phyloP scores from a whole-genome alignment of 2,113 vertebrate genomes.

The Varanus salvator region DNA sequence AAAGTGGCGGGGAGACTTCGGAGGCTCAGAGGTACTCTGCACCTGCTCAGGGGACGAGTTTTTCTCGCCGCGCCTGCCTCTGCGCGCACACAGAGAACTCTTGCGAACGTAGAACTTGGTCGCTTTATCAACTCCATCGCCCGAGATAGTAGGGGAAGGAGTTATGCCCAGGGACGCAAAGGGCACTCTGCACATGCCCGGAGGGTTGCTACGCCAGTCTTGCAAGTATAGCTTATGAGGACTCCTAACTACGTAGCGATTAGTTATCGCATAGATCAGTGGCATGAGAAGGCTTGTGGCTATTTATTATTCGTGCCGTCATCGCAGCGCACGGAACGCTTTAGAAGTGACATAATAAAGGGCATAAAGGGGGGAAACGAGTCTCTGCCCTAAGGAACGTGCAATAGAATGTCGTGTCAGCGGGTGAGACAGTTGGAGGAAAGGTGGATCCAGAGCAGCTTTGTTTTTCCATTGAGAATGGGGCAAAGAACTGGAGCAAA shows the following conservation, averaged over 20 bases:
- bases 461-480: not conserved
- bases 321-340: not conserved
- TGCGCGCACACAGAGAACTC: not conserved
- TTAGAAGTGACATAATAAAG: not conserved
- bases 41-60: not conserved
- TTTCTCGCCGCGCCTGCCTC: not conserved
- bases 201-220: not conserved
- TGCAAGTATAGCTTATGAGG: not conserved
- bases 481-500: not conserved
- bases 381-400: not conserved
- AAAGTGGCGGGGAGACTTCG: not conserved
- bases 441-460: not conserved
- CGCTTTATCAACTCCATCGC: not conserved
- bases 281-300: too few relatives aligned
- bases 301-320: not conserved
- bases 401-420: not conserved
- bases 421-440: not conserved
- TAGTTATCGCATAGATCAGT: not conserved
- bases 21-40: not conserved
- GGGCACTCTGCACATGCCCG: not conserved
- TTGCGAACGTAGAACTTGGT: not conserved
- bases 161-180: not conserved
- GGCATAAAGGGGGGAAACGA: not conserved
- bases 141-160: not conserved
- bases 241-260: not conserved